Evolutionary conservation across 2,888 invertebrate species (phyloP), one percentile per base, ranked within the genome.

Genomic region (Dolomedes plantarius): DNA sequence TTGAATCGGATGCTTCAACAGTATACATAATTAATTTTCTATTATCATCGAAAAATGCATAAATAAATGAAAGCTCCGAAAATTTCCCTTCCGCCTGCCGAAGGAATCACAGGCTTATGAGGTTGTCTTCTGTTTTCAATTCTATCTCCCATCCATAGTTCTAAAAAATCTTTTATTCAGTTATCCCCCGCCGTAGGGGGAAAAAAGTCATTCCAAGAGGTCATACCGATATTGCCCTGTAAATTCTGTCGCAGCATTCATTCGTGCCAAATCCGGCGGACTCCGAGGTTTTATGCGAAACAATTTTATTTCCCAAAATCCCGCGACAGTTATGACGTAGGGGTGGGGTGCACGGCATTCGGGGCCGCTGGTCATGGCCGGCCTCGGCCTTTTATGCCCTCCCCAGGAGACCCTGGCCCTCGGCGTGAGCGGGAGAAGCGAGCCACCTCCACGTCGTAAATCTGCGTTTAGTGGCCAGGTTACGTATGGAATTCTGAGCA

Each of bases 401-500:
- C 73, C 86, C 80, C 86, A 64, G 71, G 86, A 80, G 86, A 86
- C 86, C 80, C 75, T 71, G 80, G 86, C 79, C 86, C 86, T 80
- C 73, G 74, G 86, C 67, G 73, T 78, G 46, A 76, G 73, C 68
- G 75, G 86, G 65, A 76, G 75, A 50, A 74, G 76, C 75, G 76
- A 80, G 86, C 80, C 79, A 86, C 75, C 79, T 86, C 86, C 67
- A 32, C 73, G 75, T 86, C 86, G 86, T 86, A 86, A 86, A 86
- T 86, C 86, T 86, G 75, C 71, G 80, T 86, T 86, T 86, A 86
- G 86, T 86, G 86, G 86, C 79, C 80, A 86, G 86, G 86, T 86
- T 86, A 76, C 80, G 86, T 86, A 86, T 86, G 80, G 86, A 86
- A 86, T 86, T 86, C 86, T 86, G 86, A 86, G 79, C 86, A 74